Conservation (phyloP, 2,888 invertebrate genomes). For the Laspeyria flexula region DNA sequence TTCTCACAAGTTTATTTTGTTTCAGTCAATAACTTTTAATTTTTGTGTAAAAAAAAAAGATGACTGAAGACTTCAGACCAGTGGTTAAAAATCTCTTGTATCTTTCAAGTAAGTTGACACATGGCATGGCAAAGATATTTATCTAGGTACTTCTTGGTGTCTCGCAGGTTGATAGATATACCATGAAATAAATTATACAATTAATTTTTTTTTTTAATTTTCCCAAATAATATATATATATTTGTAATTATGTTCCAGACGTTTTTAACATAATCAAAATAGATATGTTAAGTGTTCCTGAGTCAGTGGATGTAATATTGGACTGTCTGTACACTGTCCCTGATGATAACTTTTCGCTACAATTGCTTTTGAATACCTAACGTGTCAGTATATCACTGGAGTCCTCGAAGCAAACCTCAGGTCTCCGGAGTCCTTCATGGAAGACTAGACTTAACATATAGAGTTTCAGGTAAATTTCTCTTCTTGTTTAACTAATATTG, state of each 20-base stretch:
- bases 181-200: too few relatives aligned
- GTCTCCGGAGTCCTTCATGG: constrained; percentile 41
- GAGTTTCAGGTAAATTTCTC: constrained; percentile 41
- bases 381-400: constrained; percentile 49
- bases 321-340: constrained; percentile 48
- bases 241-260: constrained; percentile 23
- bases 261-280: constrained; percentile 47
- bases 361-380: constrained; percentile 52
- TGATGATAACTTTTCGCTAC: constrained; percentile 42
- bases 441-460: constrained; percentile 39
- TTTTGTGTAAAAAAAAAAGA: background rate
- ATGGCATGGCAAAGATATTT: too few relatives aligned
- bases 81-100: constrained; percentile 34
- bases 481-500: too few relatives aligned
- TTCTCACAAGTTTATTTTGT: background rate
- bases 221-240: too few relatives aligned
- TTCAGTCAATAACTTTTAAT: too few relatives aligned
- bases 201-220: too few relatives aligned
- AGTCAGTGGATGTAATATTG: constrained; percentile 45
- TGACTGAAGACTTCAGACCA: constrained; percentile 19
- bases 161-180: too few relatives aligned
- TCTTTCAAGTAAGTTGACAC: constrained; percentile 45
- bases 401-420: constrained; percentile 33
- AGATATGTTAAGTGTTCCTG: constrained; percentile 51
- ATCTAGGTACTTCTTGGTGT: too few relatives aligned